These are phyloP conservation scores for Platycnemis pennipes DNA, from an alignment of 2,888 invertebrate species.

Conservation along the genomic window DNA sequence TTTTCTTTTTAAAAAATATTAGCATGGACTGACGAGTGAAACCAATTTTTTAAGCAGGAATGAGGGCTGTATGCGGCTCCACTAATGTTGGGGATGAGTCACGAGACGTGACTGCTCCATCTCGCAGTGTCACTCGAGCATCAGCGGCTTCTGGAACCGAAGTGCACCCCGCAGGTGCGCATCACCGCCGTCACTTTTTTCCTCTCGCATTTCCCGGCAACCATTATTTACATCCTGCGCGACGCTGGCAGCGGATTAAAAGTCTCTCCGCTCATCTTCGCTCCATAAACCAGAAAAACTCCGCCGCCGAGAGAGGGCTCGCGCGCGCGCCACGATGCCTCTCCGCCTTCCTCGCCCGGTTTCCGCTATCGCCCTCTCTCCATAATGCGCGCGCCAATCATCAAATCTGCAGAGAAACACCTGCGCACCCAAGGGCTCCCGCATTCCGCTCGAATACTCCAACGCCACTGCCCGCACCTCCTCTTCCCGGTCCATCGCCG, in stretches of 20 bases:
- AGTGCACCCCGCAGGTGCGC: background rate
- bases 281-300: constrained; percentile 35
- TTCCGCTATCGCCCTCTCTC: background rate
- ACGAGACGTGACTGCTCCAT: background rate
- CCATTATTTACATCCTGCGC: constrained; percentile 22
- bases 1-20: constrained; percentile 13
- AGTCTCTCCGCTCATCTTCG: background rate
- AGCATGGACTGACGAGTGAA: background rate
- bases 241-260: background rate
- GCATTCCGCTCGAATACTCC: constrained; percentile 52
- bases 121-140: background rate
- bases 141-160: constrained; percentile 27
- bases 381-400: constrained; percentile 47
- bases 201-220: background rate
- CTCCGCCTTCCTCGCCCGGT: background rate
- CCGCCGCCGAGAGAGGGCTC: background rate
- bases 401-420: constrained; percentile 49
- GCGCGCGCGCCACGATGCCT: background rate
- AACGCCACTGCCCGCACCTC: background rate
- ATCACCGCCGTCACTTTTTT: background rate
- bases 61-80: background rate
- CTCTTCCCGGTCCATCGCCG: background rate
- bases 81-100: constrained; percentile 11
- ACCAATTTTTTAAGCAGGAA: background rate
- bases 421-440: constrained; percentile 53